Base-by-base conservation (phyloP, 2,888 invertebrate species). In the Drosophila borealis region DNA sequence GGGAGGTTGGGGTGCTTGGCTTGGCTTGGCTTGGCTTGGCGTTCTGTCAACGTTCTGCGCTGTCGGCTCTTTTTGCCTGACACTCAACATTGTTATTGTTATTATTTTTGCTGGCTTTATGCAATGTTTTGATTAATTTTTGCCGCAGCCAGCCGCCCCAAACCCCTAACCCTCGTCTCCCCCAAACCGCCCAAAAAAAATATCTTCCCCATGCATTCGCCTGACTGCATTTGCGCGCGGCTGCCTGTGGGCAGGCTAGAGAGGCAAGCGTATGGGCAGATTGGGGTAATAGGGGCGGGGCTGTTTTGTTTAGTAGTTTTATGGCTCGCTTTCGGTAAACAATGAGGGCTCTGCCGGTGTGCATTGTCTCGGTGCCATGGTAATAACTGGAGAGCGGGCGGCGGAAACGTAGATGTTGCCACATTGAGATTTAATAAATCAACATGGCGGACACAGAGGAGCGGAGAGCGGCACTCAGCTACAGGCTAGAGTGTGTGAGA, bases 51-150 rank as follows among this genome's bases (percentile, higher is more conserved):
- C 72, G 63, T 29, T 76, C 57, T 64, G 57, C 54, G 74, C 74
- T 86, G 72, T 80, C 68, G 80, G 74, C 79, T 74, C 78, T 83
- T 79, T 86, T 74, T 74, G 70, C 78, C 82, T 87, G 84, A 83
- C 85, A 80, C 76, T 91, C 91, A 89, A 89, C 91, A 91, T 91
- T 91, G 88, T 91, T 90, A 90, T 91, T 91, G 90, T 92, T 91
- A 91, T 91, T 92, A 91, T 91, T 90, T 91, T 91, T 92, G 86
- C 91, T 91, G 88, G 90, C 91, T 92, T 92, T 92, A 92, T 92
- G 88, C 89, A 91, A 92, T 92, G 92, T 92, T 92, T 92, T 92
- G 92, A 92, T 92, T 92, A 91, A 91, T 91, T 91, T 90, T 91
- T 91, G 86, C 89, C 80, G 57, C 88, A 89, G 72, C 85, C 60